phyloP scores from a whole-genome alignment of 2,113 vertebrate species.

The Halichoerus grypus region DNA sequence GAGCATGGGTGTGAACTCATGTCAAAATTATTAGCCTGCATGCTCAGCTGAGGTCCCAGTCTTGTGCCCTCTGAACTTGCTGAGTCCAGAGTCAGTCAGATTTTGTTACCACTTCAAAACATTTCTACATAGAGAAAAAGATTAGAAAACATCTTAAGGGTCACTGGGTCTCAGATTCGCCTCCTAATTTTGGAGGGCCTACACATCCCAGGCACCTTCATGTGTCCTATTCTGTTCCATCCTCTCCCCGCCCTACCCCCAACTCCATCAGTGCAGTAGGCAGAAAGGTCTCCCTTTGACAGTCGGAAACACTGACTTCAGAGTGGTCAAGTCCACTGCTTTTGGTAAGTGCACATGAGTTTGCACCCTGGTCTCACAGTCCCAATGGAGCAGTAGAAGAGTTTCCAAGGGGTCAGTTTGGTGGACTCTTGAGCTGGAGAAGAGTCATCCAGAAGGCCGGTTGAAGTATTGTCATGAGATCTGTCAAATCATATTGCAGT shows the following conservation, averaged over 20 bases:
- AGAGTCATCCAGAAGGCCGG: neutral
- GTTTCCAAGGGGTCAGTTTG: neutral
- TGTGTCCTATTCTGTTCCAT: neutral
- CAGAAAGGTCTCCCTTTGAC: neutral
- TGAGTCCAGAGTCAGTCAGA: neutral
- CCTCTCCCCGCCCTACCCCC: no score
- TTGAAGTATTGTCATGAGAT: neutral
- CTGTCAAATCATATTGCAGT: neutral
- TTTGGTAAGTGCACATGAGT: neutral
- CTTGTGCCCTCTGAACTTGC: neutral
- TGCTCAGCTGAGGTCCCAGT: neutral
- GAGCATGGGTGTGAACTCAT: neutral
- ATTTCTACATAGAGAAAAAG: neutral
- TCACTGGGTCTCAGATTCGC: neutral
- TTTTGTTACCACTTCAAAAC: neutral
- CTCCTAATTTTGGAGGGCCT: neutral
- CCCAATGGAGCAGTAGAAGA: neutral
- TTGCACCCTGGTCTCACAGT: neutral
- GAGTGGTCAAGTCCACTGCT: neutral
- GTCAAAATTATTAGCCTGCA: neutral
- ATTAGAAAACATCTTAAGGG: neutral
- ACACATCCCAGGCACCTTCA: neutral
- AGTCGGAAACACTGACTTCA: neutral
- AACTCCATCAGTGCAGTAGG: neutral
- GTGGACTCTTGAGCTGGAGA: neutral